Evolutionary conservation across 2,888 invertebrate species (phyloP).

Genomic region (Eupithecia subfuscata): DNA sequence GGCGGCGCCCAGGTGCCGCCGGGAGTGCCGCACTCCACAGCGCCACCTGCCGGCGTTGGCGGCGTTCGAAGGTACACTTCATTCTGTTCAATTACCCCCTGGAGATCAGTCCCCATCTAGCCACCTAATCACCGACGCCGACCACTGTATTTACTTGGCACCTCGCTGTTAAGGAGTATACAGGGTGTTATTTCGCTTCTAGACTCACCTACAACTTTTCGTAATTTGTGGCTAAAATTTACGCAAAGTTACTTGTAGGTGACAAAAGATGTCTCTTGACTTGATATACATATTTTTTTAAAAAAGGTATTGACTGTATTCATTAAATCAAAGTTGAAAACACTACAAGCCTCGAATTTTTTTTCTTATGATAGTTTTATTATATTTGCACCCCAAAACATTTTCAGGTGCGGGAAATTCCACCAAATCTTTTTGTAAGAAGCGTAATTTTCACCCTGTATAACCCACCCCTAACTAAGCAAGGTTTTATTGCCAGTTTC

Average conservation of each 20-base stretch:
- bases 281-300: not conserved
- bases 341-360: not conserved
- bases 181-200: not conserved
- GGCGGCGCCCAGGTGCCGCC: slow-evolving; percentile 81
- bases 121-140: slow-evolving; percentile 7
- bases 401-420: not conserved
- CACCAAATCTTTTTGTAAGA: not conserved
- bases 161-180: not conserved
- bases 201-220: not conserved
- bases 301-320: not conserved
- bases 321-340: not conserved
- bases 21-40: slow-evolving; percentile 79
- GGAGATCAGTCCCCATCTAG: slow-evolving; percentile 4
- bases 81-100: slow-evolving; percentile 23
- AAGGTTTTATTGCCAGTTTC: slow-evolving; percentile 8
- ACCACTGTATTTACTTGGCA: slow-evolving; percentile 9
- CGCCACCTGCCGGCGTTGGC: slow-evolving; percentile 83
- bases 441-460: not conserved
- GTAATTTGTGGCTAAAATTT: not conserved
- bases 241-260: not conserved
- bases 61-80: slow-evolving; percentile 81
- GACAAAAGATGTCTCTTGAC: not conserved
- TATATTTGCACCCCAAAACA: not conserved
- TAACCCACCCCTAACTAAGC: not conserved
- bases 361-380: not conserved